Conservation (phyloP, 2,113 vertebrate genomes). For the Tyrannus savana region DNA sequence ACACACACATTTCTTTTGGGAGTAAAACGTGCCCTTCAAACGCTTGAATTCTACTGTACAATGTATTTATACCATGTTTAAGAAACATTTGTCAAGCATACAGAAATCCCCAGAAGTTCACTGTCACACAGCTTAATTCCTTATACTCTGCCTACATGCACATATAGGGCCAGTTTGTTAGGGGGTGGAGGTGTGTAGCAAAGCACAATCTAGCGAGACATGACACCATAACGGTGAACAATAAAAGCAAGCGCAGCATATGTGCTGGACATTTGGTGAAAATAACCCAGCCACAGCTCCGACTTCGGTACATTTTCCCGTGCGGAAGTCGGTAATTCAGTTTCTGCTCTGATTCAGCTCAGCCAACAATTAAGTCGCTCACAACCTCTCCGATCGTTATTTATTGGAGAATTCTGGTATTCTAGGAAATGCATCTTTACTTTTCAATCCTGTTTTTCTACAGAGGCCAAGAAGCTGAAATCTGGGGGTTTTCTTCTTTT, state of each 20-base stretch:
- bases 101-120: constrained; percentile 43
- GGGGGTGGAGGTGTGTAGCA: constrained; percentile 68
- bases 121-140: constrained; percentile 60
- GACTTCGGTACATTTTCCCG: background rate
- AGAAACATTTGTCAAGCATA: constrained; percentile 64
- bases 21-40: constrained; percentile 41
- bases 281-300: constrained; percentile 43
- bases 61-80: constrained; percentile 38
- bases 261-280: constrained; percentile 66
- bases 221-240: constrained; percentile 67
- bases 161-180: constrained; percentile 66
- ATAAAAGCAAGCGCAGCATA: constrained; percentile 60
- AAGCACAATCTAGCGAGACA: constrained; percentile 71
- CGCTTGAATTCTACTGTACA: background rate
- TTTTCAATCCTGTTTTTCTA: background rate
- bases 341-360: constrained; percentile 3
- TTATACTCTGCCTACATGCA: constrained; percentile 49
- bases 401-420: background rate
- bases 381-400: background rate
- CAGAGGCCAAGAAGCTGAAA: background rate
- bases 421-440: background rate
- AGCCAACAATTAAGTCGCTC: background rate
- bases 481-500: background rate
- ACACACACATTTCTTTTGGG: background rate
- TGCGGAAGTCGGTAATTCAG: constrained; percentile 1